Evolutionary conservation across 2,888 invertebrate species (phyloP).

Genomic region (Monochamus alternatus): DNA sequence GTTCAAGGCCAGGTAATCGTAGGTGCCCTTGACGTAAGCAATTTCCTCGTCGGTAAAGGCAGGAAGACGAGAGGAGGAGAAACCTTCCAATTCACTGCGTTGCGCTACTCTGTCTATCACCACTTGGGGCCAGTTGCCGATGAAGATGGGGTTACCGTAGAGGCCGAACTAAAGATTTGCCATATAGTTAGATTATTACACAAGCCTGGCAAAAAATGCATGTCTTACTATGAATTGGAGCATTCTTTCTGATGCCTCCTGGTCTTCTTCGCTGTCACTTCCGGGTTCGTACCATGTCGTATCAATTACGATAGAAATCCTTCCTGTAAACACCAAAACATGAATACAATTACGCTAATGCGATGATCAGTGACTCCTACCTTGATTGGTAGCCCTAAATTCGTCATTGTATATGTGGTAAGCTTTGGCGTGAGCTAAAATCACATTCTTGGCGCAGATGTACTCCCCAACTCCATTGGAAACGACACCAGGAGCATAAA

Average conservation of each 20-base stretch:
- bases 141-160: constrained; percentile 75
- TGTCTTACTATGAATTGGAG: constrained; percentile 51
- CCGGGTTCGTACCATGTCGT: constrained; percentile 50
- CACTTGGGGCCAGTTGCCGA: constrained; percentile 79
- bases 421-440: constrained; percentile 69
- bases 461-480: constrained; percentile 73
- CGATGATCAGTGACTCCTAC: constrained; percentile 16
- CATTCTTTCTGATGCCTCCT: constrained; percentile 51
- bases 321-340: neutral
- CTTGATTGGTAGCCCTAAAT: constrained; percentile 67
- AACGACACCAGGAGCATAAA: constrained; percentile 12
- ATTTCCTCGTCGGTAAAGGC: constrained; percentile 76
- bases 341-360: too few relatives aligned
- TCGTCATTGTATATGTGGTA: constrained; percentile 71
- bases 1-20: constrained; percentile 84
- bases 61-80: constrained; percentile 76
- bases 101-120: constrained; percentile 76
- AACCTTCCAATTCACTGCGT: constrained; percentile 77
- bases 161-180: constrained; percentile 52
- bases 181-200: too few relatives aligned
- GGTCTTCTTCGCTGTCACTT: constrained; percentile 48
- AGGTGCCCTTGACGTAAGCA: constrained; percentile 74
- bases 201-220: neutral
- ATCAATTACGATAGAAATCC: constrained; percentile 48
- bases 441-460: constrained; percentile 72